These are phyloP conservation scores for Hydraecia micacea DNA, from an alignment of 2,888 invertebrate species.

Conservation along the genomic window DNA sequence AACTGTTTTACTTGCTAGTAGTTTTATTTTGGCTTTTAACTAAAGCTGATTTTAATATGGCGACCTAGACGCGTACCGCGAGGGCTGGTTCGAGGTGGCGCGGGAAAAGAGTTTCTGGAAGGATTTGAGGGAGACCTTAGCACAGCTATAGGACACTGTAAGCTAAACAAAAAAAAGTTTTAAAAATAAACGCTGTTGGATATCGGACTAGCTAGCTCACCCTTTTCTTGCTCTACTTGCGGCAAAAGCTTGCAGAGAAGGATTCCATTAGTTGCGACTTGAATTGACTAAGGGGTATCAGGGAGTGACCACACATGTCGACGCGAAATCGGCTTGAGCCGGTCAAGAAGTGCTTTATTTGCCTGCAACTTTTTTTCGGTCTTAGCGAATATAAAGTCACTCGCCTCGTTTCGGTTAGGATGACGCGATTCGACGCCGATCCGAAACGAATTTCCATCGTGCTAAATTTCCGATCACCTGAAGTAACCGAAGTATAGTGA, in stretches of 20 bases:
- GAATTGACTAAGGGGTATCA: neutral
- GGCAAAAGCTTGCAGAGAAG: neutral
- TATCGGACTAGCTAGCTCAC: neutral
- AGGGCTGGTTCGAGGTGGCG: neutral
- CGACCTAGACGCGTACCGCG: neutral
- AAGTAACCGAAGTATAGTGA: neutral
- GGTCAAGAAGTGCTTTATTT: neutral
- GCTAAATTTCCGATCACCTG: no score
- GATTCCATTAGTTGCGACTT: neutral
- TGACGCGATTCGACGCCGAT: neutral
- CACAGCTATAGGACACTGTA: neutral
- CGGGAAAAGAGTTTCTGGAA: neutral
- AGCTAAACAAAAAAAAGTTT: neutral
- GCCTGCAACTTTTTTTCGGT: neutral
- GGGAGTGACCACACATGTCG: neutral
- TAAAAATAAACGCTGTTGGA: neutral
- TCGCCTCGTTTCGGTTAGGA: neutral
- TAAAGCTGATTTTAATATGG: neutral
- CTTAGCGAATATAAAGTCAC: neutral
- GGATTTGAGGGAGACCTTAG: neutral
- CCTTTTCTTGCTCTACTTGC: neutral
- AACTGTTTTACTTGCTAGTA: neutral
- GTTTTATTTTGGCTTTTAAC: neutral
- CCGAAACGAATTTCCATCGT: neutral
- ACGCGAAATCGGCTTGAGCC: neutral